Conservation (phyloP, 2,113 vertebrate genomes). For the Labeo catla region DNA sequence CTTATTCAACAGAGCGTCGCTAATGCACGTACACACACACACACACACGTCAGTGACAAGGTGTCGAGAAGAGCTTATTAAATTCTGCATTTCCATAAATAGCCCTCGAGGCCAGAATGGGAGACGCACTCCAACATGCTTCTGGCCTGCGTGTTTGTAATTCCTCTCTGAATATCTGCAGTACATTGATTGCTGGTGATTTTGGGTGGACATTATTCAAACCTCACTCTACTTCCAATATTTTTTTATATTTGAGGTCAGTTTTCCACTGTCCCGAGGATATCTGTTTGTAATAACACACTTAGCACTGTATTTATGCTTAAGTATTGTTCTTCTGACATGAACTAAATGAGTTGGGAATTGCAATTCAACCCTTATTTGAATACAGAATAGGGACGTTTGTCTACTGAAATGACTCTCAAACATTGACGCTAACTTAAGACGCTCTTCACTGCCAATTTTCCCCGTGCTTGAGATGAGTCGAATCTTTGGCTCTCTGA, state of each 20-base stretch:
- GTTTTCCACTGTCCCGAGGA: background rate
- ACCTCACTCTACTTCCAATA: slow-evolving; percentile 40
- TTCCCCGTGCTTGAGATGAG: slow-evolving; percentile 91
- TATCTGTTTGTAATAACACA: background rate
- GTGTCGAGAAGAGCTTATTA: slow-evolving; percentile 84
- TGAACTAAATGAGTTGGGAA: background rate
- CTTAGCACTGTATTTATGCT: background rate
- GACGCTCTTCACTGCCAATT: slow-evolving; percentile 92
- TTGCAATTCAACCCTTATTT: background rate
- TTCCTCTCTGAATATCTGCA: slow-evolving; percentile 47
- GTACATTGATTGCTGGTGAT: slow-evolving; percentile 43
- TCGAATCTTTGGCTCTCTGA: slow-evolving; percentile 88
- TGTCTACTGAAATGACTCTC: background rate
- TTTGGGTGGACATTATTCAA: slow-evolving; percentile 36
- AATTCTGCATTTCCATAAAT: slow-evolving; percentile 79
- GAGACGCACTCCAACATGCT: slow-evolving; percentile 62
- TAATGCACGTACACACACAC: slow-evolving; percentile 46
- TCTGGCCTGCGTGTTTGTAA: slow-evolving; percentile 56
- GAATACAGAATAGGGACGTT: slow-evolving; percentile 1
- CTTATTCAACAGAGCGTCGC: slow-evolving; percentile 71
- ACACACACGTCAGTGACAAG: slow-evolving; percentile 67
- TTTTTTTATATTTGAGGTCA: background rate
- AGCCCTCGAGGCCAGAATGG: slow-evolving; percentile 62
- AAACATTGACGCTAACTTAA: slow-evolving; percentile 41
- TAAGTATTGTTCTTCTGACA: background rate